Percentiles rank a stretch among this genome's conserved stretches.
Evolutionary conservation across 2,113 vertebrate genomes (phyloP).

Genomic region (Riparia riparia): DNA sequence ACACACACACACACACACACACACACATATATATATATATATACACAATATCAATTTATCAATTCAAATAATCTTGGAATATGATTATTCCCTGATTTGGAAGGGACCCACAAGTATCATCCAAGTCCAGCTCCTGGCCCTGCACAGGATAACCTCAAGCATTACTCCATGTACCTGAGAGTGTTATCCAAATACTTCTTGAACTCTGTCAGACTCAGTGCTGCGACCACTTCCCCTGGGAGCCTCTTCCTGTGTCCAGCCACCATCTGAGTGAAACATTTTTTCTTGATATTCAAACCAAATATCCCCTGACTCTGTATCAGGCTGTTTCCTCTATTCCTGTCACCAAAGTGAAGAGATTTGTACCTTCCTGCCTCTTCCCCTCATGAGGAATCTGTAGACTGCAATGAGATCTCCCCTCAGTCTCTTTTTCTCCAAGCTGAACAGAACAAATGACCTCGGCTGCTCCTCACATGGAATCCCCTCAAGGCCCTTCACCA

Average conservation of each 20-base stretch:
- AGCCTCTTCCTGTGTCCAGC: not conserved
- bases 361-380: not conserved
- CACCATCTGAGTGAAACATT: not conserved
- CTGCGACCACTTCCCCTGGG: not conserved
- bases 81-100: not conserved
- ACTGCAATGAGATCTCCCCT: not conserved
- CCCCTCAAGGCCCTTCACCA: not conserved
- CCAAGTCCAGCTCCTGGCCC: not conserved
- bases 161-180: not conserved
- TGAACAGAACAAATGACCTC: not conserved
- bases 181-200: not conserved
- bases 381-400: not conserved
- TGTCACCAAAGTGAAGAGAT: not conserved
- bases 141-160: not conserved
- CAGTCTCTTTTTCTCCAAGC: not conserved
- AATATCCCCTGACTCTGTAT: not conserved
- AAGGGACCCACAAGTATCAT: not conserved
- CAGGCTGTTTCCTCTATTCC: not conserved
- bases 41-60: not conserved
- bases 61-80: not conserved
- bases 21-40: not conserved
- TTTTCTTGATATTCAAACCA: not conserved
- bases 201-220: not conserved
- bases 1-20: too few relatives aligned
- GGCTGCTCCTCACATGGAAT: not conserved